Evolutionary conservation across 2,888 invertebrate genomes (phyloP), one percentile per base, ranked within the genome.

Genomic region (Oligia latruncula): DNA sequence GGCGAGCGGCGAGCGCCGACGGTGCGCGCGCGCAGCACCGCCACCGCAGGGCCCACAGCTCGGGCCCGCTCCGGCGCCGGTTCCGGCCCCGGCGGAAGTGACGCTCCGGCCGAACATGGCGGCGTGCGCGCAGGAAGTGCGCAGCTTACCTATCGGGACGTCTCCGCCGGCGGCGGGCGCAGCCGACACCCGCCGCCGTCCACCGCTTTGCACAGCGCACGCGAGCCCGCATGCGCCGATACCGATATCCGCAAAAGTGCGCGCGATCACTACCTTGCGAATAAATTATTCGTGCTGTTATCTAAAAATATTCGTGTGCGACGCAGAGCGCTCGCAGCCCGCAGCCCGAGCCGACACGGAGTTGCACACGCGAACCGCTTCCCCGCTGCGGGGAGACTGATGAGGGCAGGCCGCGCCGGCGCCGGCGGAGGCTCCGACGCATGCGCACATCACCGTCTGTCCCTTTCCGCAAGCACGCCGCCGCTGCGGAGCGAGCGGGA

Each of bases 301-400:
- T 96, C 96, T 97, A 97, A 95, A 96, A 96, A 96, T 96, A 97
- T 96, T 96, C 95, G 95, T 95, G 93, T 94, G 94, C 95, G 94
- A 93, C 93, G 93, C 94, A 93, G 93, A 94, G 93, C 92, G 89
- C 90, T 92, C 93, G 92, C 91, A 91, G 92, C 92, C 90, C 92
- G 93, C 94, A 92, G 93, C 90, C 89, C 90, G 93, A 92, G 92
- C 92, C 89, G 92, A 93, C 93, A 91, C 94, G 92, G 93, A 95
- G 94, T 92, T 92, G 93, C 96, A 96, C 96, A 95, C 95, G 96
- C 96, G 95, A 94, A 95, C 95, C 93, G 95, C 93, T 96, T 95
- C 96, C 96, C 96, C 96, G 96, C 95, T 93, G 96, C 96, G 96
- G 96, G 96, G 95, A 95, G 95, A 97, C 97, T 96, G 97, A 96